Percentiles rank a stretch among this genome's conserved stretches.
phyloP scores from a whole-genome alignment of 2,797 vertebrate genomes.

The Pyrrhura leucotis region DNA sequence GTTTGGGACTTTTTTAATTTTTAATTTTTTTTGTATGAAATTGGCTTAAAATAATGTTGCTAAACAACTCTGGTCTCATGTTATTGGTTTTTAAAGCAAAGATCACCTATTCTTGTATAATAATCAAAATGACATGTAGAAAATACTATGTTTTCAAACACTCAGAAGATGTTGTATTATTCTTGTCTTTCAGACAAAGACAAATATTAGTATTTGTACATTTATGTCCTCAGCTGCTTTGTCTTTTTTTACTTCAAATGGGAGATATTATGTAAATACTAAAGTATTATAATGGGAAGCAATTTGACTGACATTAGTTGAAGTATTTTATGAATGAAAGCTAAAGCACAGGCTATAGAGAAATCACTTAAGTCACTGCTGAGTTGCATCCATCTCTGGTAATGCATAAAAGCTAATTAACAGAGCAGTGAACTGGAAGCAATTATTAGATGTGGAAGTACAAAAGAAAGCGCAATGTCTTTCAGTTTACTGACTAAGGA shows the following conservation, averaged over 20 bases:
- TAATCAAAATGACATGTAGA: not conserved
- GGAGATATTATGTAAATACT: not conserved
- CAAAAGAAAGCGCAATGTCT: not conserved
- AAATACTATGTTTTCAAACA: not conserved
- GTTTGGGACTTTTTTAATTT: not conserved
- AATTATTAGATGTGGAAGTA: not conserved
- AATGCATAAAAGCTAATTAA: slow-evolving; percentile 34
- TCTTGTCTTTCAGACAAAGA: not conserved
- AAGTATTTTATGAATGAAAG: slow-evolving; percentile 23
- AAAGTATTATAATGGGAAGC: not conserved
- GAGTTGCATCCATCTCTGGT: not conserved
- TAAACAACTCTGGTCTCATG: not conserved
- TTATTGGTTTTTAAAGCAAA: not conserved
- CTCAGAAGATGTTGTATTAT: not conserved
- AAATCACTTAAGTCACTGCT: not conserved
- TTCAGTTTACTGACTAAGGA: not conserved
- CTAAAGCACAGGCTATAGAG: not conserved
- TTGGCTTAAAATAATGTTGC: not conserved
- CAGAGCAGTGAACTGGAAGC: not conserved
- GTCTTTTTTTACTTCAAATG: not conserved
- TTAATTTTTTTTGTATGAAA: not conserved
- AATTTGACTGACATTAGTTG: not conserved
- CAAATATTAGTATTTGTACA: not conserved
- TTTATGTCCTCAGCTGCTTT: not conserved
- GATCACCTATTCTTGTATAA: not conserved